Evolutionary conservation across 2,797 vertebrate species (phyloP).

Genomic region (Benthosema pterotum): DNA sequence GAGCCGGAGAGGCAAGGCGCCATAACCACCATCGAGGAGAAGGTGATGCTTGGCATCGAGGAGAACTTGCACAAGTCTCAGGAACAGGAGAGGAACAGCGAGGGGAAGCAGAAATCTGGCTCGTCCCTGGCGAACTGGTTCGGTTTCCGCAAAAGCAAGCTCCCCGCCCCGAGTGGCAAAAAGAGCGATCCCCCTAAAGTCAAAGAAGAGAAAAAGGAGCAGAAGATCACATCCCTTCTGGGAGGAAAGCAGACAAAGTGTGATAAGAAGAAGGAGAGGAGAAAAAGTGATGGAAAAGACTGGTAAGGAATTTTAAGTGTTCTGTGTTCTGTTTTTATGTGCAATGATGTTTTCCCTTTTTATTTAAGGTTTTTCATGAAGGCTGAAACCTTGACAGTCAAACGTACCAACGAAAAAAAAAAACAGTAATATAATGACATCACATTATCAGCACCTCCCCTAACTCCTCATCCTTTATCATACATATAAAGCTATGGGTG

Average conservation of each 20-base stretch:
- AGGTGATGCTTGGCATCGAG: slow-evolving; percentile 93
- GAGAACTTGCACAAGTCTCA: slow-evolving; percentile 90
- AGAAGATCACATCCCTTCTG: slow-evolving; percentile 83
- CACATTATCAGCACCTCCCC: too few species aligned
- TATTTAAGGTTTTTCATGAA: too few species aligned
- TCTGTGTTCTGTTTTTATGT: too few species aligned
- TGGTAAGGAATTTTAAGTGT: slow-evolving; percentile 75
- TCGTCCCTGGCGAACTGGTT: slow-evolving; percentile 92
- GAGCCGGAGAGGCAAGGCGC: slow-evolving; percentile 71
- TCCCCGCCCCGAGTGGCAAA: slow-evolving; percentile 85
- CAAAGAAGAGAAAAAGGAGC: slow-evolving; percentile 88
- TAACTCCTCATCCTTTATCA: too few species aligned
- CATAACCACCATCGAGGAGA: slow-evolving; percentile 88
- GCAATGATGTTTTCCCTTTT: too few species aligned
- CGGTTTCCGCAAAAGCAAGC: slow-evolving; percentile 89
- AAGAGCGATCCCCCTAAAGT: slow-evolving; percentile 82
- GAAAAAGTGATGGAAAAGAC: slow-evolving; percentile 83
- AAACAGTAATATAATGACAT: too few species aligned
- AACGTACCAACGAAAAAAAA: too few species aligned
- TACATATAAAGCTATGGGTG: too few species aligned
- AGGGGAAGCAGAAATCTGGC: slow-evolving; percentile 82
- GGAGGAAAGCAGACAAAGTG: slow-evolving; percentile 85
- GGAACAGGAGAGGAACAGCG: slow-evolving; percentile 80
- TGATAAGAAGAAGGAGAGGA: slow-evolving; percentile 87
- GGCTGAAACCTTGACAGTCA: too few species aligned